Percentiles rank a stretch among this genome's conserved stretches.
phyloP scores from a whole-genome alignment of 2,113 vertebrate genomes.

The Colistium nudipinnis region DNA sequence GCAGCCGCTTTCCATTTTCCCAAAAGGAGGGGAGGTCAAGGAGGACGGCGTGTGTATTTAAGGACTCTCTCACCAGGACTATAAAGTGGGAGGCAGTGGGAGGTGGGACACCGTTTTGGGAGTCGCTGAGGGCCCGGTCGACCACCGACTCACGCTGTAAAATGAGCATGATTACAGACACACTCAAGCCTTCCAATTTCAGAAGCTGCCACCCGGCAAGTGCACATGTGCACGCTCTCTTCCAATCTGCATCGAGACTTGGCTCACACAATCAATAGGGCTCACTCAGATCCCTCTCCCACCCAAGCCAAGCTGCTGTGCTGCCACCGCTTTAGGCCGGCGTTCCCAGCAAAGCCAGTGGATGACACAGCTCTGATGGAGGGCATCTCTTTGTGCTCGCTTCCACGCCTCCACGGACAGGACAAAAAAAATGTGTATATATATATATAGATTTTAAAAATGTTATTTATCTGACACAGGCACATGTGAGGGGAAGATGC shows the following conservation, averaged over 20 bases:
- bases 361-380: slow-evolving; percentile 53
- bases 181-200: slow-evolving; percentile 26
- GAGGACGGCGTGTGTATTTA: background rate
- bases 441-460: background rate
- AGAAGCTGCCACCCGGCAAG: slow-evolving; percentile 10
- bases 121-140: slow-evolving; percentile 12
- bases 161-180: slow-evolving; percentile 36
- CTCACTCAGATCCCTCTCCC: slow-evolving; percentile 9
- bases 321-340: slow-evolving; percentile 27
- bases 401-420: slow-evolving; percentile 46
- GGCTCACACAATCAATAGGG: slow-evolving; percentile 5
- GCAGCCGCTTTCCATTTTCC: slow-evolving; percentile 8
- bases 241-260: slow-evolving; percentile 28
- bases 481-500: slow-evolving; percentile 1
- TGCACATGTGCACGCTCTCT: slow-evolving; percentile 1
- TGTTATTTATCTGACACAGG: background rate
- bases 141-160: slow-evolving; percentile 41
- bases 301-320: slow-evolving; percentile 13
- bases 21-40: background rate
- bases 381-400: slow-evolving; percentile 67
- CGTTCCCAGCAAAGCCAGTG: slow-evolving; percentile 64
- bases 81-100: background rate
- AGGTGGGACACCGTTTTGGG: background rate
- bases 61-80: background rate
- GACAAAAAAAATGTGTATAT: background rate